Conservation (phyloP, 2,113 vertebrate genomes). For the Alosa alosa region DNA sequence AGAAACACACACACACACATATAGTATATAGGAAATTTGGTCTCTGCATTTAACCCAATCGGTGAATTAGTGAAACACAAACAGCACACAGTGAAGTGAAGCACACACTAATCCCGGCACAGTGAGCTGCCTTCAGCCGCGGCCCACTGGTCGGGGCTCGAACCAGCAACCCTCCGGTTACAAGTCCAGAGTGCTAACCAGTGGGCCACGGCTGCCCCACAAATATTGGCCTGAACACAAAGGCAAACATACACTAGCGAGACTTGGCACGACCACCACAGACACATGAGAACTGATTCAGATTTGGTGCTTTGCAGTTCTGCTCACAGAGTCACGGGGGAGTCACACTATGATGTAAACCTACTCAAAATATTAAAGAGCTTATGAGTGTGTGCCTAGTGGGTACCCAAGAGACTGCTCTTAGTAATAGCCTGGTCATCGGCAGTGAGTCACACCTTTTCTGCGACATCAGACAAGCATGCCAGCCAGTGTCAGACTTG, state of each 20-base stretch:
- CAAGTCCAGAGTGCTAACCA: too few relatives aligned
- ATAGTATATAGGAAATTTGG: too few relatives aligned
- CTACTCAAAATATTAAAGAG: neutral
- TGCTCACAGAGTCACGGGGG: neutral
- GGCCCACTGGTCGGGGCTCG: too few relatives aligned
- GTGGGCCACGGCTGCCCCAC: too few relatives aligned
- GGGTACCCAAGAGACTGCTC: conserved; percentile 24
- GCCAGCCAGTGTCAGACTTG: neutral
- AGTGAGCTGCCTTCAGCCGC: too few relatives aligned
- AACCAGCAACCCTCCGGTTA: too few relatives aligned
- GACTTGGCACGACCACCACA: neutral
- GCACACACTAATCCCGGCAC: too few relatives aligned
- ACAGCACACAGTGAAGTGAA: neutral
- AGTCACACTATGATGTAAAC: neutral
- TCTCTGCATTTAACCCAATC: too few relatives aligned
- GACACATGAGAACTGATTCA: neutral
- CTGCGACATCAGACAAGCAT: neutral
- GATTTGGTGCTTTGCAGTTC: neutral
- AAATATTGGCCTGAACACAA: neutral
- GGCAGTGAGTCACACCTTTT: neutral
- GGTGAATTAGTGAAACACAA: too few relatives aligned
- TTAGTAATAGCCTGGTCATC: conserved; percentile 19
- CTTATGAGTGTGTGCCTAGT: conserved; percentile 5
- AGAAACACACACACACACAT: neutral
- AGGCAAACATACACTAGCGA: neutral